phyloP scores from a whole-genome alignment of 2,113 vertebrate genomes.

The Macaca mulatta region DNA sequence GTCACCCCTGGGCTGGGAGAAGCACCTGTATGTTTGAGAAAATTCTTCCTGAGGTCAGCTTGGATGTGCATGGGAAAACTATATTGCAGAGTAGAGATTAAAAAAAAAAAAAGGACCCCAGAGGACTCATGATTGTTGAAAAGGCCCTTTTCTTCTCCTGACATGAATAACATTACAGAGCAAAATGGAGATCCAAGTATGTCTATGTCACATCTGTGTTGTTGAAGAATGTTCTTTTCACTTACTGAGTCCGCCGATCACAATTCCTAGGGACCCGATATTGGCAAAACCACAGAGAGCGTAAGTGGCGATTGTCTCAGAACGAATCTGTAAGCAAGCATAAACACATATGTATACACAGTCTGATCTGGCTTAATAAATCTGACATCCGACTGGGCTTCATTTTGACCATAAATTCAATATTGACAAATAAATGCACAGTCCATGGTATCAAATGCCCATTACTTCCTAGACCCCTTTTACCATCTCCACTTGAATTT shows the following conservation, averaged over 20 bases:
- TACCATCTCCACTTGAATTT: not conserved
- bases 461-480: not conserved
- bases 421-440: not conserved
- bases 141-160: not conserved
- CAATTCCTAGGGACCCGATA: slow-evolving; percentile 88
- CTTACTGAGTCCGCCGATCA: slow-evolving; percentile 90
- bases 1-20: not conserved
- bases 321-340: slow-evolving; percentile 86
- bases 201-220: not conserved
- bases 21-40: not conserved
- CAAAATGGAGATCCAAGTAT: not conserved
- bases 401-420: not conserved
- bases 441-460: not conserved
- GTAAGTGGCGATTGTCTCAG: slow-evolving; percentile 92
- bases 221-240: slow-evolving; percentile 30
- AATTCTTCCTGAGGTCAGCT: not conserved
- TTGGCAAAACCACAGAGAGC: slow-evolving; percentile 94
- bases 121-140: not conserved
- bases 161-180: not conserved
- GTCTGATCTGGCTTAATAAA: not conserved
- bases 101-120: not conserved
- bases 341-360: slow-evolving; percentile 16
- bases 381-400: not conserved
- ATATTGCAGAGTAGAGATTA: not conserved
- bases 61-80: not conserved